Evolutionary conservation across 2,113 vertebrate species (phyloP).

Genomic region (Aythya baeri): DNA sequence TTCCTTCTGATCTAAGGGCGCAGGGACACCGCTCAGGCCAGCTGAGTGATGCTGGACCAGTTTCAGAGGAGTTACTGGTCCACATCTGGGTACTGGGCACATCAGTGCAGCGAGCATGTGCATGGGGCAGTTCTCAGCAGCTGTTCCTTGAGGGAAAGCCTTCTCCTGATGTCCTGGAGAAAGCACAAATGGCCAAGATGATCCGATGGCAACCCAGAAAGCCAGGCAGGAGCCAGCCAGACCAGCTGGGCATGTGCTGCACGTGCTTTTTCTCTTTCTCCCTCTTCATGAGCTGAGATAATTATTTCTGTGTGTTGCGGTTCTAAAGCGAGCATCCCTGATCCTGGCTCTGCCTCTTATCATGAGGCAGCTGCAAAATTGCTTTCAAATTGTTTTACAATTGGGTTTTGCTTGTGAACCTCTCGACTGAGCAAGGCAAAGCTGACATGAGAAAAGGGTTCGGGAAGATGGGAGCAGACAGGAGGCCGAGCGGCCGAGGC

Average conservation of each 20-base stretch:
- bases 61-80: not conserved
- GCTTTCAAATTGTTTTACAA: constrained; percentile 24
- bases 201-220: not conserved
- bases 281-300: not conserved
- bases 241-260: not conserved
- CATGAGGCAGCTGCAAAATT: constrained; percentile 16
- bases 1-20: not conserved
- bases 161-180: not conserved
- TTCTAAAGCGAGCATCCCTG: not conserved
- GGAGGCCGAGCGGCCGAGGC: not conserved
- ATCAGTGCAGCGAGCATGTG: not conserved
- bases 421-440: not conserved
- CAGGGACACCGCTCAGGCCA: not conserved
- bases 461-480: not conserved
- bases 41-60: not conserved
- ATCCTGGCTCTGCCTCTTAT: not conserved
- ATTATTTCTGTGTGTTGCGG: not conserved
- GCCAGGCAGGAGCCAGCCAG: not conserved
- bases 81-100: not conserved
- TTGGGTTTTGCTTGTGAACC: not conserved
- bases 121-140: not conserved
- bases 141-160: not conserved
- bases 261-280: not conserved
- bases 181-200: not conserved
- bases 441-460: not conserved